Base-by-base conservation (phyloP, 2,797 vertebrate genomes). In the Galagoides demidoff region DNA sequence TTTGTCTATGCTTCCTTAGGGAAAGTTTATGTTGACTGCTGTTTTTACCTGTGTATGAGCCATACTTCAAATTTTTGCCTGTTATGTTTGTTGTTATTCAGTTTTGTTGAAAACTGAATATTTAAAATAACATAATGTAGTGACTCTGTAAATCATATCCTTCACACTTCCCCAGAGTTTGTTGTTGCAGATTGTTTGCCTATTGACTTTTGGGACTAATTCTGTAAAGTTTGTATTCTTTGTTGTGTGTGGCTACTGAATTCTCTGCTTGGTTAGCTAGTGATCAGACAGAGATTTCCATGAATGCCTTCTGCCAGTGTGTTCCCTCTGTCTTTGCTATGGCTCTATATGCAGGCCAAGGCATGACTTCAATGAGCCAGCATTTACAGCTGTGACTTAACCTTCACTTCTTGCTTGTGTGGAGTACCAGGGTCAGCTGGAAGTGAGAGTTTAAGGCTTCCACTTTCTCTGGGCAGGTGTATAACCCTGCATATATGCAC, bases 151-250 rank as follows among this genome's bases (percentile, higher is more conserved):
- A 27, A 64, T 39, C 23, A 73, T 22, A 63, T 20, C 27, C 43
- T 20, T 61, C 13, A 52, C 49, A 1, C 20, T 83, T 52, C 7
- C 1, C 29, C 1, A 64, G 19, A 37, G 29, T 89, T 57, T 85
- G 27, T 39, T 79, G 13, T 66, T 78, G 45, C 7, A 66, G 29
- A 19, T 66, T 39, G 5, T 79, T 87, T 91, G 37, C 49, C 84
- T 78, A 84, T 34, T 86, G 37, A 89, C 34, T 96, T 93, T 39
- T n/a, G 68, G 45, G 45, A 70, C n/a, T 49, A 78, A 49, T 81
- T 59, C 27, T 95, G n/a, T 78, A 13, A 90, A 59, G 20, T 78
- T 31, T 52, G 7, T 71, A 23, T 76, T 78, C 8, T 52, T 71
- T 90, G 34, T 70, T 63, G 14, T 55, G 7, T 37, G 11, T 70